Base-by-base conservation (phyloP, 2,113 vertebrate species). In the Calidris pugnax region DNA sequence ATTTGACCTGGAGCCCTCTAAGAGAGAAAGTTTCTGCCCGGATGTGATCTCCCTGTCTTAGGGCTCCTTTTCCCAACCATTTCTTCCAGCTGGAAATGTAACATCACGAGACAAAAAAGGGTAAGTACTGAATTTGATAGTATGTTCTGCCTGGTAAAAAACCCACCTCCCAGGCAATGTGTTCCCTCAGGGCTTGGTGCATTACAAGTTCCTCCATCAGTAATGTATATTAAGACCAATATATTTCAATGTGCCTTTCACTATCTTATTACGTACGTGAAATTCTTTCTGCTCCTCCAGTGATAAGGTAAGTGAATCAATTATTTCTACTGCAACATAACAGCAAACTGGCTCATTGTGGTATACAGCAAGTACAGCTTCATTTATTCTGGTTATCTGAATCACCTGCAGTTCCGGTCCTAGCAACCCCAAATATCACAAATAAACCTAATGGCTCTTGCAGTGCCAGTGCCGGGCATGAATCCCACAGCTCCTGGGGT, bases 361-460 rank as follows among this genome's bases (percentile, higher is more conserved):
- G 37, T 64, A 20, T 22, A 87, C 74, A 30, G 86, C 43, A 92
- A 84, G 66, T 57, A 30, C 3, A 50, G 18, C 21, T 90, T 85
- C 39, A 90, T 86, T 93, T 84, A 64, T 83, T 95, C 82, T 64
- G 56, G 64, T 88, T 92, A 43, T 41, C 56, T 90, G 64, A 78
- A 64, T 81, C 79, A 87, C 60, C 35, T 85, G 68, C 56, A 95
- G 35, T 39, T 90, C 51, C 1, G 4, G 41, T 84, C 48, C 1
- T 10, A 89, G 72, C 39, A 86, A 55, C 28, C 26, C 45, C 62
- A 93, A 76, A 73, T 87, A 79, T 23, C 3, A 0, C 35, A 71
- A 84, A 53, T 48, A 41, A 89, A 84, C 12, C 6, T 83, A 90
- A 68, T 68, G 45, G 20, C 20, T 90, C 86, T 90, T 78, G 51